A percentile compares a stretch with the other conserved stretches of the same genome.
Conservation (phyloP, 2,888 invertebrate genomes). For the Heliothis peltigera region DNA sequence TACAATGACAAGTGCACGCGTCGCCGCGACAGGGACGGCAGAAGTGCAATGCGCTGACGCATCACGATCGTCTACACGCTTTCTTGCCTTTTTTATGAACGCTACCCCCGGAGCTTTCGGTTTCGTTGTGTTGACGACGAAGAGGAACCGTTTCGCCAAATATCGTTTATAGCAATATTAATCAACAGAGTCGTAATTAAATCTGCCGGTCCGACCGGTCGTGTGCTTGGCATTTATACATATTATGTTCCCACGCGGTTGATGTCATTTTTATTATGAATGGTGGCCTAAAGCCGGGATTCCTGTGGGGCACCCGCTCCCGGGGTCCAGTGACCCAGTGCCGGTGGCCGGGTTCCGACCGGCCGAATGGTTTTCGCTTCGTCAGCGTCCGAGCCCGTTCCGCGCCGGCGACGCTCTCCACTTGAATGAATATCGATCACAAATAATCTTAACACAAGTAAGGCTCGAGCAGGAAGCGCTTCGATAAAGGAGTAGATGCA, state of each 20-base stretch:
- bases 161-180: conserved; percentile 80
- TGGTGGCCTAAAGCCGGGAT: conserved; percentile 77
- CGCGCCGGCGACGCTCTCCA: conserved; percentile 63
- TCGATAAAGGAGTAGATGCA: conserved; percentile 70
- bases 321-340: conserved; percentile 84
- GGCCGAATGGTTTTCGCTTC: conserved; percentile 78
- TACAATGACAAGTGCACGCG: conserved; percentile 76
- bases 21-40: conserved; percentile 73
- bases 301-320: conserved; percentile 68
- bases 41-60: conserved; percentile 87
- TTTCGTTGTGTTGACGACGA: conserved; percentile 77
- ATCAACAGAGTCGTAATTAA: conserved; percentile 82
- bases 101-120: conserved; percentile 80
- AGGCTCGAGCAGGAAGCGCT: conserved; percentile 70
- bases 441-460: conserved; percentile 64
- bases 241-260: conserved; percentile 86
- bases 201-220: conserved; percentile 83
- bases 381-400: conserved; percentile 77
- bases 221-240: conserved; percentile 82
- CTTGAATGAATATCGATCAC: conserved; percentile 74
- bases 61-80: conserved; percentile 81
- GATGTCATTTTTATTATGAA: conserved; percentile 88
- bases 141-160: conserved; percentile 69
- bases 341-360: conserved; percentile 72
- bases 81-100: conserved; percentile 80